Evolutionary conservation across 2,888 invertebrate genomes (phyloP), one percentile per base, ranked within the genome.

Genomic region (Idaea aversata): DNA sequence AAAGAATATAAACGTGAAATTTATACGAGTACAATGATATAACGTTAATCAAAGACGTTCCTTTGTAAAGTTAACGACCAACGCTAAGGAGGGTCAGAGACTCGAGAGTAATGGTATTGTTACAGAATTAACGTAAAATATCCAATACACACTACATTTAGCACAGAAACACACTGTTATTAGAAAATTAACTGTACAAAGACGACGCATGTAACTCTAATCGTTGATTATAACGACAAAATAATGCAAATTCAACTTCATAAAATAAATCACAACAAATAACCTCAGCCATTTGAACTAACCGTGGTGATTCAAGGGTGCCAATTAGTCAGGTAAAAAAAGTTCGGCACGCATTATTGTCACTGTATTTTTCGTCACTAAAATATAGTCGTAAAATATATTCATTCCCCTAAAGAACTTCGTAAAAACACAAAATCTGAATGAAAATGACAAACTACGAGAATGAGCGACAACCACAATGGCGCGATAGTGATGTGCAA

Each of bases 301-400:
- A 93, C 93, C 92, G 91, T 90, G 89, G 83, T 90, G 91, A 91
- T 88, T 88, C 88, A 86, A 87, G 83, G 82, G 79, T 83, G 81
- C 79, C 81, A 84, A 81, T 88, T 86, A 91, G 77, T 88, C 90
- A 75, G 88, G 88, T 90, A 90, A 87, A 90, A 88, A 88, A 84
- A 85, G 85, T 87, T 88, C 90, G 86, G 88, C 91, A 90, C 88
- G 83, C 93, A 93, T 93, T 93, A 93, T 93, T 91, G 90, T 91
- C 93, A 88, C 88, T 86, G 83, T 87, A 86, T 70, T 80, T 82
- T 82, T 74, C 82, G 84, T 72, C 83, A 85, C 84, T 83, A 88
- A 82, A 85, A 86, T 81, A 82, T 82, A 80, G 71, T 76, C 88
- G 87, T 77, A 88, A 89, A 88, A 89, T 88, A 88, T 87, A 88